Conservation (phyloP, 2,113 vertebrate species). For the Saimiri boliviensis region DNA sequence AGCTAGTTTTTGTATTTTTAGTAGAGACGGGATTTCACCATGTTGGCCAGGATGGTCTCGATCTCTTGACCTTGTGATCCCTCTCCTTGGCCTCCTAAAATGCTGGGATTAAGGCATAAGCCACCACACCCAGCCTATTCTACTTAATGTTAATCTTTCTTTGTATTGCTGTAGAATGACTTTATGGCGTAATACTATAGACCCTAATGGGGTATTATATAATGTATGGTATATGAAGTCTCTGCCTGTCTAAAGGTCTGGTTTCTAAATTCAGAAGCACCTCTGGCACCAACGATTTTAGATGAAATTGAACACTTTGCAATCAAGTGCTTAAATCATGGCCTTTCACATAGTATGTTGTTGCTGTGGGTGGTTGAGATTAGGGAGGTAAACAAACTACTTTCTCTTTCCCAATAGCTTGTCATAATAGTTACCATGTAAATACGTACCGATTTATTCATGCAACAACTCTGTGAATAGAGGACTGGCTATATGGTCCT, state of each 20-base stretch:
- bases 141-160: constrained; percentile 42
- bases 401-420: constrained; percentile 45
- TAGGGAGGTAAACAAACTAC: constrained; percentile 39
- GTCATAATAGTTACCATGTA: constrained; percentile 32
- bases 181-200: neutral
- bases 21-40: no score
- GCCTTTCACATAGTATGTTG: neutral
- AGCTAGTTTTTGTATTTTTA: no score
- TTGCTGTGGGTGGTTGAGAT: constrained; percentile 43
- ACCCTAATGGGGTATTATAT: neutral
- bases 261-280: constrained; percentile 44
- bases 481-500: neutral
- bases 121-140: neutral
- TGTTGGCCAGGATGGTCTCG: no score
- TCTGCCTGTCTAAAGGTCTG: neutral
- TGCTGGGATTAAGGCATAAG: no score
- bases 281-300: constrained; percentile 32
- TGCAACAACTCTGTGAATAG: neutral
- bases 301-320: constrained; percentile 32
- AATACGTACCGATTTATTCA: constrained; percentile 59
- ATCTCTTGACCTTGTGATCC: no score
- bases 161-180: neutral
- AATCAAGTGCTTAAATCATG: constrained; percentile 21
- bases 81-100: no score
- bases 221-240: neutral